Evolutionary conservation across 2,113 vertebrate species (phyloP).

Genomic region (Silurus meridionalis): DNA sequence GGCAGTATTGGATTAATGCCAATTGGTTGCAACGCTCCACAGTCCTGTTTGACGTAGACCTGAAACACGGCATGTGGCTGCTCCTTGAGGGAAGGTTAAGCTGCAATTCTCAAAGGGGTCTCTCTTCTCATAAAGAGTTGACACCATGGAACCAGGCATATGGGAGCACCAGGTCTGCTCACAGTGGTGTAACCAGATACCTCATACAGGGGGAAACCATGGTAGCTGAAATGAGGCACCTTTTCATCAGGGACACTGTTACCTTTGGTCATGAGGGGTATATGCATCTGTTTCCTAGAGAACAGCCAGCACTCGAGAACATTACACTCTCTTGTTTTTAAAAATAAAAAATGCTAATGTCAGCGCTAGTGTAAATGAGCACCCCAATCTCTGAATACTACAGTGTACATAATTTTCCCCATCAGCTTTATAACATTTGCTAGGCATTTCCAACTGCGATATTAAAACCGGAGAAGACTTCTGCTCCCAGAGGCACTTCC

Average conservation of each 20-base stretch:
- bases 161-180: conserved; percentile 35
- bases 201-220: conserved; percentile 37
- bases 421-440: conserved; percentile 7
- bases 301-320: background rate
- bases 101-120: conserved; percentile 16
- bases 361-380: background rate
- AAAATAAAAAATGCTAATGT: background rate
- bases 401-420: background rate
- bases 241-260: conserved; percentile 8
- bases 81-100: background rate
- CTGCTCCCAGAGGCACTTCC: conserved; percentile 39
- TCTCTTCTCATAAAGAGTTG: conserved; percentile 2
- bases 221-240: conserved; percentile 20
- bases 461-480: conserved; percentile 12
- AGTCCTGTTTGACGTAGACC: background rate
- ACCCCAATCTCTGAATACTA: background rate
- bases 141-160: conserved; percentile 20
- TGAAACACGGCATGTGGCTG: background rate
- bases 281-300: background rate
- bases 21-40: background rate
- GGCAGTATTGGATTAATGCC: background rate
- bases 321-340: background rate
- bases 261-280: background rate
- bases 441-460: conserved; percentile 13
- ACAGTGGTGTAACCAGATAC: conserved; percentile 52